phyloP scores from a whole-genome alignment of 1,140 invertebrate species.

The Anadara kagoshimensis region DNA sequence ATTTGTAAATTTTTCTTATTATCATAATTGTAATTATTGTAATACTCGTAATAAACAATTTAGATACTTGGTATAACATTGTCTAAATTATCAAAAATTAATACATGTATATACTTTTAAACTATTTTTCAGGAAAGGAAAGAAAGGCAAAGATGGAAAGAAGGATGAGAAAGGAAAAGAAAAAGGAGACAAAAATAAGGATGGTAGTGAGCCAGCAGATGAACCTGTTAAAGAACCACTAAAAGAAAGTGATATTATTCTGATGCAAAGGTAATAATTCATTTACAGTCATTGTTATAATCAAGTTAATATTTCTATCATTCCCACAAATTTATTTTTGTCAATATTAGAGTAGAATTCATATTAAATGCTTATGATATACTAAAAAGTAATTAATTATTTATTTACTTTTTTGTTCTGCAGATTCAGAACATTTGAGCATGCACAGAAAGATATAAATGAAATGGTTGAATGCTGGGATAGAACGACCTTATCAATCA shows the following conservation, averaged over 20 bases:
- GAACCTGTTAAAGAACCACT: slow-evolving; percentile 50
- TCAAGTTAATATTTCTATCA: no score
- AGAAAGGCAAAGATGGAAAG: slow-evolving; percentile 56
- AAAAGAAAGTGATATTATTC: slow-evolving; percentile 66
- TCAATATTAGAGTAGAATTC: no score
- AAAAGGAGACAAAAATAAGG: slow-evolving; percentile 45
- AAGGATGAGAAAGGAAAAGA: slow-evolving; percentile 44
- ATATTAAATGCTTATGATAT: no score
- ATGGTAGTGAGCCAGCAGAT: slow-evolving; percentile 35
- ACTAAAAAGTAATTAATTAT: no score
- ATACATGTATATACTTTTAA: no score
- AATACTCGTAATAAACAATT: no score
- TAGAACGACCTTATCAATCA: slow-evolving; percentile 59
- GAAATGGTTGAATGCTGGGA: slow-evolving; percentile 72
- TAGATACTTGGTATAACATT: no score
- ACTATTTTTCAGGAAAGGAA: slow-evolving; percentile 51
- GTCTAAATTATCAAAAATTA: background rate
- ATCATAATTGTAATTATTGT: no score
- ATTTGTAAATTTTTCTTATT: no score
- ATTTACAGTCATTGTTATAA: no score
- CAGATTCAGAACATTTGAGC: slow-evolving; percentile 72
- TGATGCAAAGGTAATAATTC: slow-evolving; percentile 67
- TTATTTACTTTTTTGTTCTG: slow-evolving; percentile 1
- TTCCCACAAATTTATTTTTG: no score
- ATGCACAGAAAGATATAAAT: slow-evolving; percentile 67